Conservation (phyloP, 1,140 invertebrate genomes). For the Formica exsecta region DNA sequence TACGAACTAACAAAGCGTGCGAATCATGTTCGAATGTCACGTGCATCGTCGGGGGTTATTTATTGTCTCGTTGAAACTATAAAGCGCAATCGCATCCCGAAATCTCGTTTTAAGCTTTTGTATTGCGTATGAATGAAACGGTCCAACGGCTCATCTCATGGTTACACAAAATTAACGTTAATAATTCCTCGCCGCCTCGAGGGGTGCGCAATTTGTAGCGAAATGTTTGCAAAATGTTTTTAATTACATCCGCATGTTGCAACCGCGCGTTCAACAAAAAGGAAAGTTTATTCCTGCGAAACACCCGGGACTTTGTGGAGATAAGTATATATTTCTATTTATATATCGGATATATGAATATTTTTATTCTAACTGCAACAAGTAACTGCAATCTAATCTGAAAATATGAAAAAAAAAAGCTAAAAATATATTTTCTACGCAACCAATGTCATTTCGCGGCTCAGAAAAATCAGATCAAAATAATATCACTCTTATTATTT, state of each 20-base stretch:
- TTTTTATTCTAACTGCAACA: not conserved
- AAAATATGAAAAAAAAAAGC: not conserved
- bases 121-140: conserved; percentile 36
- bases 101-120: conserved; percentile 55
- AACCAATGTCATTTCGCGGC: not conserved
- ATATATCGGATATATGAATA: not conserved
- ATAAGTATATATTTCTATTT: not conserved
- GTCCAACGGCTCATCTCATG: conserved; percentile 32
- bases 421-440: not conserved
- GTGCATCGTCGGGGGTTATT: conserved; percentile 18
- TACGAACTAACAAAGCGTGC: not conserved
- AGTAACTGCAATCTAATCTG: not conserved
- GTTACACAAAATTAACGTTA: conserved; percentile 41
- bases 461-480: not conserved
- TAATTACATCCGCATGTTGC: not conserved
- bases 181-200: conserved; percentile 17
- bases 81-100: conserved; percentile 45
- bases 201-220: not conserved
- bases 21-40: conserved; percentile 29
- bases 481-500: conserved; percentile 9
- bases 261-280: not conserved
- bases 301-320: not conserved
- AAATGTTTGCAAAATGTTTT: conserved; percentile 42
- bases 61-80: conserved; percentile 40
- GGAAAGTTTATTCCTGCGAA: not conserved